Evolutionary conservation across 2,797 vertebrate species (phyloP), one percentile per base, ranked within the genome.

Genomic region (Anabacerthia variegaticeps): DNA sequence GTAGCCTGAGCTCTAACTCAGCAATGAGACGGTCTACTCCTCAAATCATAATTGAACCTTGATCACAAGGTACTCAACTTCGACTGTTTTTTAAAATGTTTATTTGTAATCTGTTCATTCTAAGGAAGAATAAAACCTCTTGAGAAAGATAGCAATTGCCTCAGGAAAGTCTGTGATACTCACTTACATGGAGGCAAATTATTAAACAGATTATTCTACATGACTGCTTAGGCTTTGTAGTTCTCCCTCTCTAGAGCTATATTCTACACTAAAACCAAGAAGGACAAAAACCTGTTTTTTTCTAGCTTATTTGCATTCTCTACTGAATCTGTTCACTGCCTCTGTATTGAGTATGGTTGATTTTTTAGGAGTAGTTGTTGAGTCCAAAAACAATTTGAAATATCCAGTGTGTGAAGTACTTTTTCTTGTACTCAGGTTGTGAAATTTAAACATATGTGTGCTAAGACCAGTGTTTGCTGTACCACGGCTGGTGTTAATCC

Each of bases 401-500:
- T 22, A 76, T 4, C 14, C 19, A 41, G 3, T 8, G 7, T 51
- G 17, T 61, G 54, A 94, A 91, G 39, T 41, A 67, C 79, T 92
- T 91, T 72, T 92, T 94, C 75, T 89, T 89, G 46, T 65, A 58
- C 19, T 82, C 43, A 30, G 41, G n/a, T 39, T 13, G 8, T 56
- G 36, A 71, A 73, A 74, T 36, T 93, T 85, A 84, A 81, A 78
- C 30, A 3, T 74, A 46, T 62, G 22, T 83, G 65, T 63, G 83
- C 56, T 74, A 85, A 96, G 16, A 72, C 46, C 32, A 77, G 48
- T 76, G 80, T 91, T 94, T 92, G 46, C 48, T 89, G 51, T 52
- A 55, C 49, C 43, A 37, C 10, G 76, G 32, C 48, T 80, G 54
- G 86, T 88, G 84, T 89, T 97, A 96, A 96, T 92, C 93, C 79